These are phyloP conservation scores for Syndactyla subalaris DNA, from an alignment of 2,797 vertebrate species.

Conservation along the genomic window DNA sequence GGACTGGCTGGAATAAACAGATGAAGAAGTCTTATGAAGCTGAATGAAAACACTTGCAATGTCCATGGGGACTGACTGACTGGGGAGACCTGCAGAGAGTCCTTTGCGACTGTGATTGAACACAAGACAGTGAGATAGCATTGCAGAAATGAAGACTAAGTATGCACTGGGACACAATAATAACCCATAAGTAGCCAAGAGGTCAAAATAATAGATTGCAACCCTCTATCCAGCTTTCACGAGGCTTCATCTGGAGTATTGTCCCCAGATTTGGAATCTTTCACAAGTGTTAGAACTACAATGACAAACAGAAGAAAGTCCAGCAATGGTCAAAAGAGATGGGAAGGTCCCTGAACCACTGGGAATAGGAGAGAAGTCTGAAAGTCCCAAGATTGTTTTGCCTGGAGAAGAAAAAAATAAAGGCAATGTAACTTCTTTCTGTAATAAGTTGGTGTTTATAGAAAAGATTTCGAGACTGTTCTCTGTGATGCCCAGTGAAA, in stretches of 20 bases:
- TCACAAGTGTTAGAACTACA: neutral
- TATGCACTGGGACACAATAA: neutral
- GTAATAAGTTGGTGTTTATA: neutral
- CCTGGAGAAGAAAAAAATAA: neutral
- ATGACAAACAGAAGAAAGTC: neutral
- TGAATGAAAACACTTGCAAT: neutral
- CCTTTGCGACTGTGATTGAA: neutral
- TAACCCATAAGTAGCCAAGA: neutral
- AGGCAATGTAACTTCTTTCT: neutral
- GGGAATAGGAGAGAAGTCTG: neutral
- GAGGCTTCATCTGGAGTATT: neutral
- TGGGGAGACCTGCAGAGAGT: neutral
- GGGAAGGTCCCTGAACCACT: neutral
- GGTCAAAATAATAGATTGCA: neutral
- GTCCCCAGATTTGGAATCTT: neutral
- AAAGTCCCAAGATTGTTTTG: neutral
- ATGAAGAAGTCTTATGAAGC: neutral
- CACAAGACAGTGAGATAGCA: neutral
- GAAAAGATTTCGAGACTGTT: neutral
- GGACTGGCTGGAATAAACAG: neutral
- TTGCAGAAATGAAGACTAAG: accelerated
- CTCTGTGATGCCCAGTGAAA: neutral
- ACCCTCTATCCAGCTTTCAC: neutral
- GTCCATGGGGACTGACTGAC: neutral
- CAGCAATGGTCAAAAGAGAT: neutral